Evolutionary conservation across 2,113 vertebrate genomes (phyloP), one percentile per base, ranked within the genome.

Genomic region (Vidua macroura): DNA sequence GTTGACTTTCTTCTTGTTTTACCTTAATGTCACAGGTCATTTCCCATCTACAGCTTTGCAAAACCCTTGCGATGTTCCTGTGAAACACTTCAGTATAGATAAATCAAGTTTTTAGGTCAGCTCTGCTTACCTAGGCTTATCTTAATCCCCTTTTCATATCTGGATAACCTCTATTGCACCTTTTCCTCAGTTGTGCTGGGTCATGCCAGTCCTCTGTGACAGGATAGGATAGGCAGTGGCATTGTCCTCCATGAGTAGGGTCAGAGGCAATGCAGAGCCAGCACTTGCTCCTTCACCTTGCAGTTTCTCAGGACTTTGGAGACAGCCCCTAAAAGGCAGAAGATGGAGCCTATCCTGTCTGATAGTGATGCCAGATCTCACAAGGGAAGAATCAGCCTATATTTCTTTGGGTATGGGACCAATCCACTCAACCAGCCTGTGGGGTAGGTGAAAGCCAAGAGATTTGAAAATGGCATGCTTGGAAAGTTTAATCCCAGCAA

Each of bases 61-160:
- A 86, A 92, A 64, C 41, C 43, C 68, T 21, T 3, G 9, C 2
- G 3, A 70, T 48, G 22, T 83, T 81, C 60, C 83, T 35, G 64
- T 48, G 68, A 90, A 95, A 90, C 77, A 48, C 8, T 92, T 95
- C 86, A 83, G 59, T 55, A 39, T 74, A 62, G 85, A 92, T 95
- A 96, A 96, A 96, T 86, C 83, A 95, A 90, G 72, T 93, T 94
- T 96, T 95, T 92, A 96, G 95, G 91, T 96, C 92, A 96, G 43
- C 60, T 92, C 76, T 88, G 80, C 60, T 95, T 96, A 90, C 90
- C 59, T 83, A 78, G 79, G 59, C 56, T 96, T 93, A 90, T 93
- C 88, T 90, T 64, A 80, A 48, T 83, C 72, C 83, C 68, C 27
- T 53, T 90, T 95, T 90, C 64, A 16, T 95, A 81, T 69, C 76